Conservation (phyloP, 2,888 invertebrate species). For the Brenthis ino region DNA sequence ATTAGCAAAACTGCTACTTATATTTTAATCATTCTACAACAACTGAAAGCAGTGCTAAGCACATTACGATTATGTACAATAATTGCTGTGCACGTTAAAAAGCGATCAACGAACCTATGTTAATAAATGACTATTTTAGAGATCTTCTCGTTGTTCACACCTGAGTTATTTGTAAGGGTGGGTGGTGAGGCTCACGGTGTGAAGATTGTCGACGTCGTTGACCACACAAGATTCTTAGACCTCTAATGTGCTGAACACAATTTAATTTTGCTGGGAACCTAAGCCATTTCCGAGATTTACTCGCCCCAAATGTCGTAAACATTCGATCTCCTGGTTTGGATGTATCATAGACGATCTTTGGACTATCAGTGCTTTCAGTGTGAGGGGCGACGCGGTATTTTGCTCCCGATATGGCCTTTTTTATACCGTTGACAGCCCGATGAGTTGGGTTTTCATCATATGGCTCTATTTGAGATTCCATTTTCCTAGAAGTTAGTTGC, state of each 20-base stretch:
- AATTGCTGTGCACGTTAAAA: conserved; percentile 19
- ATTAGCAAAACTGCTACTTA: conserved; percentile 76
- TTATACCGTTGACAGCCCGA: conserved; percentile 64
- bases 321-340: conserved; percentile 74
- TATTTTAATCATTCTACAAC: conserved; percentile 66
- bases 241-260: conserved; percentile 57
- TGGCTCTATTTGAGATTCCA: conserved; percentile 59
- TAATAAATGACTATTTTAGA: conserved; percentile 16
- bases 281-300: conserved; percentile 60
- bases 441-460: conserved; percentile 60
- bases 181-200: conserved; percentile 59
- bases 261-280: conserved; percentile 60
- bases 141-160: conserved; percentile 58
- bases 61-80: conserved; percentile 12
- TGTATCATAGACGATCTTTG: conserved; percentile 72
- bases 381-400: conserved; percentile 70
- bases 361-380: conserved; percentile 65
- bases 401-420: conserved; percentile 65
- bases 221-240: conserved; percentile 53
- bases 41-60: conserved; percentile 41
- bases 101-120: conserved; percentile 9
- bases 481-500: conserved; percentile 60
- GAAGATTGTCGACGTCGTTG: conserved; percentile 46
- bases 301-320: conserved; percentile 70
- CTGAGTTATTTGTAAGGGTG: conserved; percentile 76